Percentiles rank a stretch among this genome's conserved stretches.
Conservation (phyloP, 2,888 invertebrate species). For the Andricus curvator region DNA sequence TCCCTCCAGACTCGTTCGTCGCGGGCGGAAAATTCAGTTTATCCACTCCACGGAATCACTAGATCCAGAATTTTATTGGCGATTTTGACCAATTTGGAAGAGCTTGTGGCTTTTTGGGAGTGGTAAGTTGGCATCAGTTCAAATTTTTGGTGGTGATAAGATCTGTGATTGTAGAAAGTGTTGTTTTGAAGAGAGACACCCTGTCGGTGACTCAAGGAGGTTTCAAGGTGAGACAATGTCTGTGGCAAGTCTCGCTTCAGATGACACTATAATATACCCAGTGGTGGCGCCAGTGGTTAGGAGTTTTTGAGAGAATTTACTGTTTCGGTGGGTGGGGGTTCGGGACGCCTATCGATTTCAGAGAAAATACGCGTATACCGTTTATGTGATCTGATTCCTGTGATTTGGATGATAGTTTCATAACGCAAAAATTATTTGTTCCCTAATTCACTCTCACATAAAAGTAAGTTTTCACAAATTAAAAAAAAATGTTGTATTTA, state of each 20-base stretch:
- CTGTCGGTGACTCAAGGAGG: not conserved
- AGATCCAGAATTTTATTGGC: slow-evolving; percentile 24
- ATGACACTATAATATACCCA: not conserved
- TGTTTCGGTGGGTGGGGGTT: slow-evolving; percentile 33
- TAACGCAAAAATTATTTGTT: not conserved
- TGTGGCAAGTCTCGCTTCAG: slow-evolving; percentile 8
- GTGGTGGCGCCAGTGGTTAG: slow-evolving; percentile 66
- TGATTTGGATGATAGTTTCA: not conserved
- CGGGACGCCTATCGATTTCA: slow-evolving; percentile 70
- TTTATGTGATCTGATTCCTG: slow-evolving; percentile 48
- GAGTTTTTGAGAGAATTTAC: slow-evolving; percentile 52
- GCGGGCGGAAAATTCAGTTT: slow-evolving; percentile 41
- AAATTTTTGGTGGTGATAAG: not conserved
- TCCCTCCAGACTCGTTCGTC: slow-evolving; percentile 50
- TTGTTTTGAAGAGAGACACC: not conserved
- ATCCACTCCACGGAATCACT: not conserved
- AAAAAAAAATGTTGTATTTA: too few species aligned
- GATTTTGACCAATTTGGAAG: not conserved
- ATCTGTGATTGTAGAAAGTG: not conserved
- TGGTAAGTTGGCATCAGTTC: slow-evolving; percentile 23
- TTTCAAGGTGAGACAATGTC: slow-evolving; percentile 12
- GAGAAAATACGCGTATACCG: slow-evolving; percentile 50
- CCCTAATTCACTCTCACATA: too few species aligned
- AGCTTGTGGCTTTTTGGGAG: not conserved
- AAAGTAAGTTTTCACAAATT: too few species aligned